Percentiles rank a stretch among this genome's conserved stretches.
These are phyloP conservation scores for Ceramica pisi DNA, from an alignment of 2,888 invertebrate genomes.

Conservation along the genomic window DNA sequence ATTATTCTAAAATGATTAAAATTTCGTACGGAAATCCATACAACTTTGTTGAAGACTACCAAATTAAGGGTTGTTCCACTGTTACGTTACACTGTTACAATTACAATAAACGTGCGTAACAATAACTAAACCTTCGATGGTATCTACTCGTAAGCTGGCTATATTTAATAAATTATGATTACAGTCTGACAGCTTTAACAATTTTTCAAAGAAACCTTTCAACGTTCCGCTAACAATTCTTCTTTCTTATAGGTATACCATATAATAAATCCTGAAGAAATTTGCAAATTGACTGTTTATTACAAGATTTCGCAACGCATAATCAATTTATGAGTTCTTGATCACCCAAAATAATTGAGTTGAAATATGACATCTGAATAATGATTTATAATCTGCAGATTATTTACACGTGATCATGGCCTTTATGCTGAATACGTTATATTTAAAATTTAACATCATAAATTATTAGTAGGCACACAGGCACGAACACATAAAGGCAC, in stretches of 20 bases:
- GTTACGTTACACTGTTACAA: conserved; percentile 70
- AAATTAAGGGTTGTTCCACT: conserved; percentile 75
- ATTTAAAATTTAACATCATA: conserved; percentile 45
- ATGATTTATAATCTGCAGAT: conserved; percentile 29
- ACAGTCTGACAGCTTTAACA: conserved; percentile 11
- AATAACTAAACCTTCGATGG: conserved; percentile 67
- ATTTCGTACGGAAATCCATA: too few species aligned
- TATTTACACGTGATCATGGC: conserved; percentile 41
- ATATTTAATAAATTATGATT: conserved; percentile 21
- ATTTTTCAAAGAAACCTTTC: not conserved
- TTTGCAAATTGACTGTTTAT: not conserved
- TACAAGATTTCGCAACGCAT: conserved; percentile 3
- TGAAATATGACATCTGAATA: conserved; percentile 30
- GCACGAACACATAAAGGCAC: conserved; percentile 56
- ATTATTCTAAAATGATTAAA: conserved; percentile 81
- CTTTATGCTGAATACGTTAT: conserved; percentile 31
- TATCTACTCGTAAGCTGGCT: conserved; percentile 9
- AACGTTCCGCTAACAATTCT: not conserved
- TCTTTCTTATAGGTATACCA: not conserved
- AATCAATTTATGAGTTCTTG: conserved; percentile 4
- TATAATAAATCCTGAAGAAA: not conserved
- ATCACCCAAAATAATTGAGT: not conserved
- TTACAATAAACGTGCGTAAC: conserved; percentile 62
- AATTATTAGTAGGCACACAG: conserved; percentile 55
- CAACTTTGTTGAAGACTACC: too few species aligned